A percentile compares a stretch with the other conserved stretches of the same genome.
phyloP scores from a whole-genome alignment of 2,888 invertebrate species.

The Sericinus montela region DNA sequence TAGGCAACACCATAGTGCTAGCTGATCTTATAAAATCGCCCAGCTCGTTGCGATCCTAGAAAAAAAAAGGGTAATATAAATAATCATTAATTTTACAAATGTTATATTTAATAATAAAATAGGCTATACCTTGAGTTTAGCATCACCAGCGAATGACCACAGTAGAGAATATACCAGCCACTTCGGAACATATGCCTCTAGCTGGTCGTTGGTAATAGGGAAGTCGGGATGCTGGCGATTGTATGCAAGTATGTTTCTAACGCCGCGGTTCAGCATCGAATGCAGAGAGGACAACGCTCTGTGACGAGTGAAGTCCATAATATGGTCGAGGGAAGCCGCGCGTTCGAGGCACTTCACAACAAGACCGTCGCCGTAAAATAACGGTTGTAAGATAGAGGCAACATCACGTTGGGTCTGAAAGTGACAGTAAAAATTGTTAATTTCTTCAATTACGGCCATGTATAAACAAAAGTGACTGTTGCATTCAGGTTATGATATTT shows the following conservation, averaged over 20 bases:
- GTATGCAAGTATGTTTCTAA: constrained; percentile 93
- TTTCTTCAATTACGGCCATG: too few species aligned
- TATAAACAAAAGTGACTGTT: too few species aligned
- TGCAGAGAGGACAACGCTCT: constrained; percentile 97
- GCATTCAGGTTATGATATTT: too few species aligned
- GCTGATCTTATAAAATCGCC: constrained; percentile 97
- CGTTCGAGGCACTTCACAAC: constrained; percentile 96
- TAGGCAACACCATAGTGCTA: constrained; percentile 95
- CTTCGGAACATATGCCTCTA: constrained; percentile 96
- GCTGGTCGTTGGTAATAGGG: constrained; percentile 93
- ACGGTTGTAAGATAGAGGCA: constrained; percentile 89
- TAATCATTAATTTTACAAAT: not conserved
- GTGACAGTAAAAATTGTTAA: not conserved
- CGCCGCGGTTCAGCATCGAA: constrained; percentile 98
- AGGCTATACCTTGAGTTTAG: constrained; percentile 90
- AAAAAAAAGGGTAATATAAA: not conserved
- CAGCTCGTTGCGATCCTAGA: constrained; percentile 88
- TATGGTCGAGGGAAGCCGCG: constrained; percentile 95
- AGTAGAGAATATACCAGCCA: constrained; percentile 95
- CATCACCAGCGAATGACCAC: constrained; percentile 99
- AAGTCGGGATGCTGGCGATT: constrained; percentile 97
- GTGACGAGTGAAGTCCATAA: constrained; percentile 99
- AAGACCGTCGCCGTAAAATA: constrained; percentile 94
- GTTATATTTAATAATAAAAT: not conserved
- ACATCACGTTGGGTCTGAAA: constrained; percentile 91